Percentiles rank a stretch among this genome's conserved stretches.
Conservation (phyloP, 2,888 invertebrate genomes). For the Drosophila conformis region DNA sequence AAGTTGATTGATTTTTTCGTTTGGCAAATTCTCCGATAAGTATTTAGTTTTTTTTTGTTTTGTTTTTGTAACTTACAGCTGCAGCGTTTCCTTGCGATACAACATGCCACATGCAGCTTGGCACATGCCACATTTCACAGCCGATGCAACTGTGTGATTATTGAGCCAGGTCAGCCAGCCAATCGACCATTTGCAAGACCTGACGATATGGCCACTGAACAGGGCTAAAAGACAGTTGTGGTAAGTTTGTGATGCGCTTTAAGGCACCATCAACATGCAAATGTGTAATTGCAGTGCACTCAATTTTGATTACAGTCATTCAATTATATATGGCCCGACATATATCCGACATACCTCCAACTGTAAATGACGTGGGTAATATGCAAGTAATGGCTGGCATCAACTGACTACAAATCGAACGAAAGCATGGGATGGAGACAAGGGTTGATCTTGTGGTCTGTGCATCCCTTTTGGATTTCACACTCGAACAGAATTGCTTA, state of each 20-base stretch:
- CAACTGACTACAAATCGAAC: not conserved
- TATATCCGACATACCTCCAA: constrained; percentile 2
- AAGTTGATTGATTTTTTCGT: constrained; percentile 55
- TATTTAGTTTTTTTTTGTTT: not conserved
- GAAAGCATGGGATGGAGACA: not conserved
- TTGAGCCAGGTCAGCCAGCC: constrained; percentile 9
- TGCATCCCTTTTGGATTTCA: constrained; percentile 2
- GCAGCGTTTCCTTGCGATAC: not conserved
- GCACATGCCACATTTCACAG: constrained; percentile 5
- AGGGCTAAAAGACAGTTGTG: constrained; percentile 68
- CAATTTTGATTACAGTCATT: constrained; percentile 26
- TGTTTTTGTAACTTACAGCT: constrained; percentile 18
- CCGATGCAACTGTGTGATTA: constrained; percentile 26
- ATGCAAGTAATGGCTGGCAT: constrained; percentile 2
- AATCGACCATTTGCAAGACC: constrained; percentile 34
- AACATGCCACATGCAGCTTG: constrained; percentile 13
- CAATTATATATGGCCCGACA: not conserved
- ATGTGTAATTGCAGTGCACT: constrained; percentile 46
- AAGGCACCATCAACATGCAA: constrained; percentile 60
- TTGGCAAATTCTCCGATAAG: constrained; percentile 23
- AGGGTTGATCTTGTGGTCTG: constrained; percentile 40
- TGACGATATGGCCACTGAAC: constrained; percentile 39
- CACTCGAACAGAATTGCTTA: not conserved
- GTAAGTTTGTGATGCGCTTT: constrained; percentile 80
- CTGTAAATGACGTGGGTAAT: constrained; percentile 14